phyloP scores from a whole-genome alignment of 2,113 vertebrate genomes.

The Onychorhynchus coronatus region DNA sequence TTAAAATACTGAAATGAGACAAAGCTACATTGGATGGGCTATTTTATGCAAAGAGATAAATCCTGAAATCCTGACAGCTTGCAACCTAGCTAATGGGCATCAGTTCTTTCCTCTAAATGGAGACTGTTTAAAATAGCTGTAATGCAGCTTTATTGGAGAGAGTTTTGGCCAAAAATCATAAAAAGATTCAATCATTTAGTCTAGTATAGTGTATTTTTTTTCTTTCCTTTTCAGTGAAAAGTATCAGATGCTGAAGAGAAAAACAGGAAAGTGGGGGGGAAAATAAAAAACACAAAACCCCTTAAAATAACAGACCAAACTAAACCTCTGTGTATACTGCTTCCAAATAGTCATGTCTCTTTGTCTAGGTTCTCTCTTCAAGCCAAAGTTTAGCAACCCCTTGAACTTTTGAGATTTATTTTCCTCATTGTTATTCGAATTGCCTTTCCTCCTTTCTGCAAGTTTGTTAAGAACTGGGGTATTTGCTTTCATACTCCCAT shows the following conservation, averaged over 20 bases:
- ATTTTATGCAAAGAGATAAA: neutral
- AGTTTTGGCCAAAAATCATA: neutral
- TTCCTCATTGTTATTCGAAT: neutral
- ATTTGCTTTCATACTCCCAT: neutral
- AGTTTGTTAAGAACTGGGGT: neutral
- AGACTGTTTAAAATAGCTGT: neutral
- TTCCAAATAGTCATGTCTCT: neutral
- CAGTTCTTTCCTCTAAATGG: neutral
- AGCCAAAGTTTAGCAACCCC: neutral
- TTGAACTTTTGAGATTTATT: neutral
- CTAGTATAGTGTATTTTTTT: neutral
- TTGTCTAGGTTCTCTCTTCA: neutral
- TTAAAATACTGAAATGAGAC: neutral
- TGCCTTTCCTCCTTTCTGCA: neutral
- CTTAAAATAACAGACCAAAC: neutral
- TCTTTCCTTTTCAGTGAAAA: neutral
- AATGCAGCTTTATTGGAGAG: neutral
- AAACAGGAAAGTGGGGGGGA: neutral
- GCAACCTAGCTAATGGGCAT: neutral
- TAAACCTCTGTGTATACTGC: neutral
- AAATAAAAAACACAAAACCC: neutral
- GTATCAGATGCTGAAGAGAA: neutral
- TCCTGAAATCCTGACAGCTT: neutral
- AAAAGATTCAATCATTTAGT: neutral
- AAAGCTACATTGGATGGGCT: neutral